phyloP scores from a whole-genome alignment of 2,113 vertebrate genomes.

The Acrocephalus arundinaceus region DNA sequence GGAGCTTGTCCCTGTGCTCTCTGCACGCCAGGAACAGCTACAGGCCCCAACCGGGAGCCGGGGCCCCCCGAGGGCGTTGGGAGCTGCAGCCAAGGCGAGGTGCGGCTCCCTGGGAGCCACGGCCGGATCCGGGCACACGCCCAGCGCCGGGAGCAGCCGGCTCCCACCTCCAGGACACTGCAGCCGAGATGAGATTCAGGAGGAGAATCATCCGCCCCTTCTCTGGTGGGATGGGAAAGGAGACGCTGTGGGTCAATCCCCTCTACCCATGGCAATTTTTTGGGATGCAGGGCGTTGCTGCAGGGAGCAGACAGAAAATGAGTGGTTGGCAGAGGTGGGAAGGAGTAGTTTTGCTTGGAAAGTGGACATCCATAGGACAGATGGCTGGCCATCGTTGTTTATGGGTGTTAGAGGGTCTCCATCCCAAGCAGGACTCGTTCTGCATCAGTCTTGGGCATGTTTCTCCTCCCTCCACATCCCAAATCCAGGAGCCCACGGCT shows the following conservation, averaged over 20 bases:
- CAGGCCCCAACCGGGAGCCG: constrained; percentile 23
- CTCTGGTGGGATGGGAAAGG: rapidly evolving
- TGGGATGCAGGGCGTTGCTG: background rate
- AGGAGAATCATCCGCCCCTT: rapidly evolving
- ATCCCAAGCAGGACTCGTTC: rapidly evolving
- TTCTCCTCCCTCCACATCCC: background rate
- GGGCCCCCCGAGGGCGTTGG: background rate
- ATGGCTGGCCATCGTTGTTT: rapidly evolving
- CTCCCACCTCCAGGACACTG: constrained; percentile 6
- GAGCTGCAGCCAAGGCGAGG: constrained; percentile 13
- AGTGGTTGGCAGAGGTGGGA: background rate
- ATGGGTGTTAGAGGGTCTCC: rapidly evolving
- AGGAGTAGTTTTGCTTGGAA: background rate
- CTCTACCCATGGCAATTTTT: rapidly evolving
- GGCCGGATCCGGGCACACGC: constrained; percentile 5
- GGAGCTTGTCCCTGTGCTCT: constrained; percentile 11
- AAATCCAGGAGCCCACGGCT: background rate
- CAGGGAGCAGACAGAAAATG: background rate
- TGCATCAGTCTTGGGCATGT: background rate
- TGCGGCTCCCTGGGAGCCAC: constrained; percentile 32
- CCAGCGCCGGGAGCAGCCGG: background rate
- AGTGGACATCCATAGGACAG: rapidly evolving
- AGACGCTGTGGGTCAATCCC: rapidly evolving
- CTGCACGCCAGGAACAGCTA: constrained; percentile 26
- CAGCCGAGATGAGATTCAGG: rapidly evolving